Evolutionary conservation across 2,113 vertebrate species (phyloP).

Genomic region (Anolis carolinensis): DNA sequence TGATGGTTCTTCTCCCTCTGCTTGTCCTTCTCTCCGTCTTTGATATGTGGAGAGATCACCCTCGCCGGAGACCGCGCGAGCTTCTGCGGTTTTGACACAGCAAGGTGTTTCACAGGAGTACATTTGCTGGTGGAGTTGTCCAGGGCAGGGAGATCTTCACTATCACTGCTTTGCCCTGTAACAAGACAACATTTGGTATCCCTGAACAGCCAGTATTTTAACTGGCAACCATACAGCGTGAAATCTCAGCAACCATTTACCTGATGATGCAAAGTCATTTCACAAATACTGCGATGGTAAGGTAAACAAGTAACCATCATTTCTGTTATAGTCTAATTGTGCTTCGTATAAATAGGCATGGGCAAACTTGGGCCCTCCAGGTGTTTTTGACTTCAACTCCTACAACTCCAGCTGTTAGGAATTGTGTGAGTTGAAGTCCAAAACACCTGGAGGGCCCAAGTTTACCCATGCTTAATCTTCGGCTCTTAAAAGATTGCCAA

Average conservation of each 20-base stretch:
- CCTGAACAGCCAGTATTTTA: neutral
- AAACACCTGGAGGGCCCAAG: no score
- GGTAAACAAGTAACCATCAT: neutral
- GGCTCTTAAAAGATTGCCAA: no score
- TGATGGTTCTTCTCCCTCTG: conserved; percentile 86
- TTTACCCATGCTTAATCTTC: no score
- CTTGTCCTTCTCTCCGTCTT: conserved; percentile 86
- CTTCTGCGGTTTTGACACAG: conserved; percentile 85
- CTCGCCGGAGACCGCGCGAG: conserved; percentile 82
- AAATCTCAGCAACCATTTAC: no score
- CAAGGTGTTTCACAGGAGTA: conserved; percentile 84
- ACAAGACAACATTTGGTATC: conserved; percentile 12
- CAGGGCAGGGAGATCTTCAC: conserved; percentile 86
- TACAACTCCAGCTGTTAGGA: no score
- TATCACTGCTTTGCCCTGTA: conserved; percentile 95
- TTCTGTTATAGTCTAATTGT: neutral
- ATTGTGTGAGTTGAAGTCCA: no score
- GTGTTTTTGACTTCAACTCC: no score
- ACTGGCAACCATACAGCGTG: neutral
- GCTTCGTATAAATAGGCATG: no score
- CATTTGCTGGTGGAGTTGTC: conserved; percentile 86
- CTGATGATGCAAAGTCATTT: no score
- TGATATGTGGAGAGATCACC: conserved; percentile 81
- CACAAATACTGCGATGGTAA: no score
- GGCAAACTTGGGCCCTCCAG: no score